Evolutionary conservation across 2,113 vertebrate genomes (phyloP).

Genomic region (Grammomys surdaster): DNA sequence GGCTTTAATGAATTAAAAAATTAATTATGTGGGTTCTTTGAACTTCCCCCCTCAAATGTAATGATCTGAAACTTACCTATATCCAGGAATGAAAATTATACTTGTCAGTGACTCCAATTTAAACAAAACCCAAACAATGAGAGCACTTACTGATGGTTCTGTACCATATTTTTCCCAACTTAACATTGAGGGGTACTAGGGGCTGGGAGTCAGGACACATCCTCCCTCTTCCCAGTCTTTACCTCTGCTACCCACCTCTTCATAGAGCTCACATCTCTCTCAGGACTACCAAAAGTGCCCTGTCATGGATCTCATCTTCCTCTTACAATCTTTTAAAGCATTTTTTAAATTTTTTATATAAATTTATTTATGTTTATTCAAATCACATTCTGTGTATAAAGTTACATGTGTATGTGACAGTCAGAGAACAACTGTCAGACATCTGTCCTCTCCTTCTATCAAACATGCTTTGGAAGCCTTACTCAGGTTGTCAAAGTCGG

Average conservation of each 20-base stretch:
- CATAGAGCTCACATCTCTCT: background rate
- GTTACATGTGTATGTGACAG: background rate
- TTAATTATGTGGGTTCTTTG: background rate
- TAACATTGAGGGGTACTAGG: background rate
- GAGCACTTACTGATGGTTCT: background rate
- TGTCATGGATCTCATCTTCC: background rate
- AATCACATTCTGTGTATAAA: background rate
- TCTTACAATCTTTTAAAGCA: background rate
- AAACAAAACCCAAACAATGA: background rate
- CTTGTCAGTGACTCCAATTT: background rate
- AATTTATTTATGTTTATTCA: background rate
- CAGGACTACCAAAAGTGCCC: background rate
- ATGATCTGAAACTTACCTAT: background rate
- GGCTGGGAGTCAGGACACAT: fast-evolving
- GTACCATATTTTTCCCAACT: background rate
- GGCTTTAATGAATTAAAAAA: background rate
- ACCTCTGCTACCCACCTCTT: background rate
- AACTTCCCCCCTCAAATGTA: background rate
- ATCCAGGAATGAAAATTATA: background rate
- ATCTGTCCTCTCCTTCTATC: background rate
- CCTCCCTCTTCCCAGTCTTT: background rate
- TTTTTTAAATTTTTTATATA: background rate
- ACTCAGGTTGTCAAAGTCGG: background rate
- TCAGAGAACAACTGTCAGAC: background rate
- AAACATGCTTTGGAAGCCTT: background rate